Evolutionary conservation across 2,797 vertebrate genomes (phyloP).

Genomic region (Chiroxiphia lanceolata): DNA sequence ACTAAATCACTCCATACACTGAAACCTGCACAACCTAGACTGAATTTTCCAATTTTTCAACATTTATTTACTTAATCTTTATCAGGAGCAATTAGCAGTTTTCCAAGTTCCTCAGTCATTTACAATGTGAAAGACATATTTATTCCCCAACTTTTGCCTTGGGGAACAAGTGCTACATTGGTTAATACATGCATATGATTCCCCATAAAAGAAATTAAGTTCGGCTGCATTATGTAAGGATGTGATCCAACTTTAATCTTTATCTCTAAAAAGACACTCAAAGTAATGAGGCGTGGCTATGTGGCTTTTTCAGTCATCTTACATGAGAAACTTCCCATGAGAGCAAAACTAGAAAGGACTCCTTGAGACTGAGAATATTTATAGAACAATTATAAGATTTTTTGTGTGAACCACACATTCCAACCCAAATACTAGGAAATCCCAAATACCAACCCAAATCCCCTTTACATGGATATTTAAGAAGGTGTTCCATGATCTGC

Average conservation of each 20-base stretch:
- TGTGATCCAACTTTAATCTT: not conserved
- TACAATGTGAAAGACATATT: not conserved
- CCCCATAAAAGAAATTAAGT: slow-evolving; percentile 2
- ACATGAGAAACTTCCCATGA: not conserved
- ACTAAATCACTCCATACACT: not conserved
- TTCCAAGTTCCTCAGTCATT: not conserved
- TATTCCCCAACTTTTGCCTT: not conserved
- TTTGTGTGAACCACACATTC: not conserved
- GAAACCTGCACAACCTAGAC: not conserved
- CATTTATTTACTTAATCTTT: not conserved
- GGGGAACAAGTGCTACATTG: not conserved
- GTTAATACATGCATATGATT: not conserved
- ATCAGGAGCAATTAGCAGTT: not conserved
- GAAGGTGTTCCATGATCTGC: not conserved
- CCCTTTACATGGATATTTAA: not conserved
- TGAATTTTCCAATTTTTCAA: not conserved
- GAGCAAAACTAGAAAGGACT: not conserved
- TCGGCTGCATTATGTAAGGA: not conserved
- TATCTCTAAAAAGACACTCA: not conserved
- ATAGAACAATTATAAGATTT: not conserved
- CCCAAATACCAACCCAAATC: not conserved
- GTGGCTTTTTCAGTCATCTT: not conserved
- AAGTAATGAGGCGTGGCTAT: not conserved
- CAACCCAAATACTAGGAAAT: not conserved
- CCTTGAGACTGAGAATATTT: not conserved